Evolutionary conservation across 2,113 vertebrate genomes (phyloP).

Genomic region (Astatotilapia flaviijosephi): DNA sequence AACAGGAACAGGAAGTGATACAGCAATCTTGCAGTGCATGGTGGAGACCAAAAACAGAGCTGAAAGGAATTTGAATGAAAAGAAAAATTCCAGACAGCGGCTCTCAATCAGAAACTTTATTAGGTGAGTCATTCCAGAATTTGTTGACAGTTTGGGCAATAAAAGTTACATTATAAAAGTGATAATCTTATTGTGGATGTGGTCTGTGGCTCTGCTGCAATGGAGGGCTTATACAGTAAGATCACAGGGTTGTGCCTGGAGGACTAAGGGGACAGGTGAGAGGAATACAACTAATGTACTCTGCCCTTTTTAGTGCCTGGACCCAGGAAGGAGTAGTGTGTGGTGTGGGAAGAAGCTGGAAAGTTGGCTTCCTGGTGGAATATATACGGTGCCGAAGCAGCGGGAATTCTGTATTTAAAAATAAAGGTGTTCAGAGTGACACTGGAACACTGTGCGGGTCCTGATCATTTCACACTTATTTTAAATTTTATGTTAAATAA

Average conservation of each 20-base stretch:
- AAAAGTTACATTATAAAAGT: not conserved
- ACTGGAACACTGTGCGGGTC: not conserved
- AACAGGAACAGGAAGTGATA: not conserved
- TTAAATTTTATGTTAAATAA: not conserved
- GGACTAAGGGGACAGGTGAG: not conserved
- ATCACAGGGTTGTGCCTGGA: not conserved
- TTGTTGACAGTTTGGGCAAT: not conserved
- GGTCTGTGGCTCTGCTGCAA: not conserved
- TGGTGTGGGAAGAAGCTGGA: not conserved
- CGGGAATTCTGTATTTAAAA: not conserved
- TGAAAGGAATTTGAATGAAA: not conserved
- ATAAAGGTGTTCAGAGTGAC: not conserved
- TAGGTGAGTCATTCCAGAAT: not conserved
- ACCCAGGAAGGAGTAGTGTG: not conserved
- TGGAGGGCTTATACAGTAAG: not conserved
- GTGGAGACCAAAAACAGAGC: not conserved
- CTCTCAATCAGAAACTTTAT: not conserved
- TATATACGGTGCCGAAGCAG: not conserved
- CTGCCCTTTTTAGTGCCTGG: not conserved
- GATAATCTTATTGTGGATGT: not conserved
- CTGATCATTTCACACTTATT: not conserved
- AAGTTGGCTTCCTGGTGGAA: not conserved
- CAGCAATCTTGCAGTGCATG: not conserved
- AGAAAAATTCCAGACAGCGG: not conserved
- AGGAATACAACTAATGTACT: not conserved